These are phyloP conservation scores for Dione juno DNA, from an alignment of 2,888 invertebrate species.

Conservation along the genomic window DNA sequence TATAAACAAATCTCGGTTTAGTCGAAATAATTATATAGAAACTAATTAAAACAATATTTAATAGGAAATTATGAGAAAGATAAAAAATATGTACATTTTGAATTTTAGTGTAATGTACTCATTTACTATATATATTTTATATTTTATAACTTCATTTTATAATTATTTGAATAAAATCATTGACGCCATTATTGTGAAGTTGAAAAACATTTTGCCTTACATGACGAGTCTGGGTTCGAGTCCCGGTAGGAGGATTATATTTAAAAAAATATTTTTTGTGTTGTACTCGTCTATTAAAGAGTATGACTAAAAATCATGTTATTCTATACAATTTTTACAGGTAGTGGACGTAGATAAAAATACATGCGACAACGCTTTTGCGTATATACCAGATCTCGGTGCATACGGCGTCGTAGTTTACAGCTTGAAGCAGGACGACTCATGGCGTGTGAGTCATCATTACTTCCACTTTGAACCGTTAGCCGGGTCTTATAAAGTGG, in stretches of 20 bases:
- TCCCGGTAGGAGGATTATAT: background rate
- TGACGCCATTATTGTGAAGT: background rate
- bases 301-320: no score
- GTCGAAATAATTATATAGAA: background rate
- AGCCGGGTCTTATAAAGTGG: constrained; percentile 89
- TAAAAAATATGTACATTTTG: no score
- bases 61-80: background rate
- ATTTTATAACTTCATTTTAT: background rate
- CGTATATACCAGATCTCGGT: constrained; percentile 90
- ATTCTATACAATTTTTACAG: constrained; percentile 66
- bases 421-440: constrained; percentile 87
- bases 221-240: background rate
- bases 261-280: no score
- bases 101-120: no score
- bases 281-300: no score
- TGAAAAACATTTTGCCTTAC: background rate
- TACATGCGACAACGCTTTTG: constrained; percentile 89
- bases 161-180: background rate
- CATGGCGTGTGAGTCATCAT: constrained; percentile 91
- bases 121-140: no score
- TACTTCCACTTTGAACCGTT: constrained; percentile 93
- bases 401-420: constrained; percentile 91
- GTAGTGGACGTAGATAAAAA: constrained; percentile 87
- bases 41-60: no score
- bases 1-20: background rate